Percentiles rank a stretch among this genome's conserved stretches.
phyloP scores from a whole-genome alignment of 2,797 vertebrate species.

The Sebastes melanostomus region DNA sequence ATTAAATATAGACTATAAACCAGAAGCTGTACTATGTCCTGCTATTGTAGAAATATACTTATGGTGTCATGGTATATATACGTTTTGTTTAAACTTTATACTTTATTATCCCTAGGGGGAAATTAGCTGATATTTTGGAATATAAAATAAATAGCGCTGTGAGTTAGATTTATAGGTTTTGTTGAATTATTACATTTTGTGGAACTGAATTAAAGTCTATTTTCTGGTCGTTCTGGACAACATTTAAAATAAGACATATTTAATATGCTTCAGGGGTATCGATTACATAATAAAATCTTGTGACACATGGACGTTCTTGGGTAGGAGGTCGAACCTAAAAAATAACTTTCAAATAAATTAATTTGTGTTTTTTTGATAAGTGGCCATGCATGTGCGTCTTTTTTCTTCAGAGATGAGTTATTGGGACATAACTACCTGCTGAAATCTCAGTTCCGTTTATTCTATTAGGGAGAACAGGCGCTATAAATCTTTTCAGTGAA shows the following conservation, averaged over 20 bases:
- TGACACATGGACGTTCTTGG: not conserved
- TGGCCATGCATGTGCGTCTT: not conserved
- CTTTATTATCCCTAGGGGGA: too few species aligned
- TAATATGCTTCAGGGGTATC: not conserved
- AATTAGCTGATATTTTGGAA: not conserved
- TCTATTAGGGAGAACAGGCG: slow-evolving; percentile 41
- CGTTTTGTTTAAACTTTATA: not conserved
- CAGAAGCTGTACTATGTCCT: not conserved
- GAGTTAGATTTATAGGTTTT: not conserved
- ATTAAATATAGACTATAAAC: too few species aligned
- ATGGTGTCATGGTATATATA: not conserved
- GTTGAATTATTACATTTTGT: not conserved
- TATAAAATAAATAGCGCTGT: not conserved
- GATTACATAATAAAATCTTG: not conserved
- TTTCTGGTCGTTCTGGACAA: not conserved
- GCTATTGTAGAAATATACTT: not conserved
- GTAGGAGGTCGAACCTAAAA: not conserved
- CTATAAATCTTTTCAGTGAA: slow-evolving; percentile 55
- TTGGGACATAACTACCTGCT: slow-evolving; percentile 19
- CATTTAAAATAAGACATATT: not conserved
- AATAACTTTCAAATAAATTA: not conserved
- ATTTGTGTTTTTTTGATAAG: too few species aligned
- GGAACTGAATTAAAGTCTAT: not conserved
- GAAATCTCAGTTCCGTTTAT: slow-evolving; percentile 56
- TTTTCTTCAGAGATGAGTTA: slow-evolving; percentile 26